Evolutionary conservation across 2,113 vertebrate genomes (phyloP).

Genomic region (Dicaeum eximium): DNA sequence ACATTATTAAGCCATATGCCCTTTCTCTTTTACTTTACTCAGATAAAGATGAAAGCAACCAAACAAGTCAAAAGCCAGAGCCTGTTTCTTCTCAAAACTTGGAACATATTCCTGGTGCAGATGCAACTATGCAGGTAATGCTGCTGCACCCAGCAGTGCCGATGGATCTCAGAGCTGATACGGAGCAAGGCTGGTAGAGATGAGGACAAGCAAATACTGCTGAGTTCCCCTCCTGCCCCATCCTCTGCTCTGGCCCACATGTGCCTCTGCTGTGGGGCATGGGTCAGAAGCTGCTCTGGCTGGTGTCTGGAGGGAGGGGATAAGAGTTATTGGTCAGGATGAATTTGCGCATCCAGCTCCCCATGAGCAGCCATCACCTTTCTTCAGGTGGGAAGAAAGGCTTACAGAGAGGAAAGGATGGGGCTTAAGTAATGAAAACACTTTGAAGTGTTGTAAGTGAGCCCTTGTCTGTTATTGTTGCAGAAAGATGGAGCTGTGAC

Average conservation of each 20-base stretch:
- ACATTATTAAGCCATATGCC: background rate
- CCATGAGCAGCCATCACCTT: rapidly evolving
- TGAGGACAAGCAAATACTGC: background rate
- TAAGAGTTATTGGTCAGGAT: background rate
- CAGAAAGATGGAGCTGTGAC: background rate
- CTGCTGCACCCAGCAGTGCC: background rate
- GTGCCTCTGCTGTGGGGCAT: background rate
- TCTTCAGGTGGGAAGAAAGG: background rate
- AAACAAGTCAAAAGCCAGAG: background rate
- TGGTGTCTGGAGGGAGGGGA: background rate
- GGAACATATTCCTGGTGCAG: background rate
- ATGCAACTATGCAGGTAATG: constrained; percentile 40
- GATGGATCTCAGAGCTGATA: background rate
- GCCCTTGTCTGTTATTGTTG: background rate
- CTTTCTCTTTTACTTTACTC: background rate
- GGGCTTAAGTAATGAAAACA: background rate
- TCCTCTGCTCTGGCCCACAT: background rate
- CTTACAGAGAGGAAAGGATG: background rate
- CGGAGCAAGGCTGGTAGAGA: background rate
- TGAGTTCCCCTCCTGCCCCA: background rate
- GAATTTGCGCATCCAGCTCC: background rate
- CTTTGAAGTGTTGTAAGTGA: background rate
- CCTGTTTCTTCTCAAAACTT: background rate
- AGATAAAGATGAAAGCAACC: constrained; percentile 14
- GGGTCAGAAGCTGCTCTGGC: background rate